Evolutionary conservation across 2,113 vertebrate species (phyloP).

Genomic region (Desmodus rotundus): DNA sequence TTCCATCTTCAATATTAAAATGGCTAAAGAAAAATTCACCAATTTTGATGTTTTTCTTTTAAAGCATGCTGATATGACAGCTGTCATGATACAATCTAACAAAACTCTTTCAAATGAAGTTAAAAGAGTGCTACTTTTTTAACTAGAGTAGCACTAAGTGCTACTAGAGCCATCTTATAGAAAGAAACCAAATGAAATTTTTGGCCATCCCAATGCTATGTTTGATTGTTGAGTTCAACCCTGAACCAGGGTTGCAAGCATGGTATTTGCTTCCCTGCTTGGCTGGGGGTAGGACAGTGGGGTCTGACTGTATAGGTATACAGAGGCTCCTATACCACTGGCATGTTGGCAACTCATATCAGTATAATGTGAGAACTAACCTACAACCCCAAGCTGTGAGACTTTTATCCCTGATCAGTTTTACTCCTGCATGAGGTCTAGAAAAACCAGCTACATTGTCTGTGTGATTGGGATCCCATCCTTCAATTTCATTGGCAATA

Average conservation of each 20-base stretch:
- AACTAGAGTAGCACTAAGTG: no score
- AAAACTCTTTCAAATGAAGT: no score
- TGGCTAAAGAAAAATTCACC: no score
- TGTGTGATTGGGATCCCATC: background rate
- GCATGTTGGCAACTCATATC: background rate
- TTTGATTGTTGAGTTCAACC: background rate
- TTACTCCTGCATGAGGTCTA: background rate
- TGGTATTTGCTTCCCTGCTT: background rate
- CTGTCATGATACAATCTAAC: no score
- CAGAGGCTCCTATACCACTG: no score
- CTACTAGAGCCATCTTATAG: no score
- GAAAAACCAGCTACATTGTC: background rate
- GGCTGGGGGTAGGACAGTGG: background rate
- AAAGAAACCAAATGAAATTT: no score
- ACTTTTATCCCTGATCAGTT: background rate
- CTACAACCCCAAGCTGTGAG: background rate
- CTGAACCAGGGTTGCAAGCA: background rate
- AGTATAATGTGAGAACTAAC: background rate
- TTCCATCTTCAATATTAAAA: no score
- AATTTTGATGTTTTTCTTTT: no score
- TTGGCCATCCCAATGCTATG: background rate
- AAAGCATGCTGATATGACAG: no score
- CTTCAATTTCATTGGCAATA: background rate
- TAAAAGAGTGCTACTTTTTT: no score
- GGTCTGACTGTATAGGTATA: background rate